Evolutionary conservation across 2,888 invertebrate genomes (phyloP).

Genomic region (Stenolophus ochropezus): DNA sequence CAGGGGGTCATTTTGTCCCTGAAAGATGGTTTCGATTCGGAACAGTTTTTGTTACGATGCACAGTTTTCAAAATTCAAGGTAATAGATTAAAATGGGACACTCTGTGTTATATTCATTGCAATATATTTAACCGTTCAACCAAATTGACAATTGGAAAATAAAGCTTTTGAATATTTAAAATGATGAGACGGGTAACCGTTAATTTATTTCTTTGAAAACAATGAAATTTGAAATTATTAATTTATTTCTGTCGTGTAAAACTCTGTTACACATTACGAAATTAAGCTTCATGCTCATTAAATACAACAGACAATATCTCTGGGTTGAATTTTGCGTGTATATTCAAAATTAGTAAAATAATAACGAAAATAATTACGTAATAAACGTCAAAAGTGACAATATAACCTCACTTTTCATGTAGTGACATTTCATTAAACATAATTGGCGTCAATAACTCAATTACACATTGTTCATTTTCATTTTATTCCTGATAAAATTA

Average conservation of each 20-base stretch:
- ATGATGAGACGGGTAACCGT: no score
- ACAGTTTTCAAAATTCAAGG: no score
- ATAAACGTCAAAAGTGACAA: conserved; percentile 7
- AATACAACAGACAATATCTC: neutral
- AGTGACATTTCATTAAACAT: conserved; percentile 11
- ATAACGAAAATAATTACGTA: neutral
- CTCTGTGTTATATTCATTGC: no score
- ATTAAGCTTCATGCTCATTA: neutral
- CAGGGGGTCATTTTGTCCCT: no score
- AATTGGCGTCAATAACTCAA: conserved; percentile 28
- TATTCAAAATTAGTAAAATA: neutral
- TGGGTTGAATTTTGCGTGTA: neutral
- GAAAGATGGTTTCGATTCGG: no score
- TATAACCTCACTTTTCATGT: conserved; percentile 3
- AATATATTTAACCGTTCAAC: no score
- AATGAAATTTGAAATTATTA: no score
- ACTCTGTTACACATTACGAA: neutral
- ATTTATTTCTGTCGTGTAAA: neutral
- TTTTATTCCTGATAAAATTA: conserved; percentile 9
- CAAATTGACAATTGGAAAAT: no score
- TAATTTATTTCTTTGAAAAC: no score
- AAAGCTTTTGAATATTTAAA: no score
- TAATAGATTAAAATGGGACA: no score
- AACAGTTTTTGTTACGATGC: no score
- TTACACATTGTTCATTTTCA: conserved; percentile 28